Conservation (phyloP, 2,797 vertebrate genomes). For the Percopsis omiscomaycus region DNA sequence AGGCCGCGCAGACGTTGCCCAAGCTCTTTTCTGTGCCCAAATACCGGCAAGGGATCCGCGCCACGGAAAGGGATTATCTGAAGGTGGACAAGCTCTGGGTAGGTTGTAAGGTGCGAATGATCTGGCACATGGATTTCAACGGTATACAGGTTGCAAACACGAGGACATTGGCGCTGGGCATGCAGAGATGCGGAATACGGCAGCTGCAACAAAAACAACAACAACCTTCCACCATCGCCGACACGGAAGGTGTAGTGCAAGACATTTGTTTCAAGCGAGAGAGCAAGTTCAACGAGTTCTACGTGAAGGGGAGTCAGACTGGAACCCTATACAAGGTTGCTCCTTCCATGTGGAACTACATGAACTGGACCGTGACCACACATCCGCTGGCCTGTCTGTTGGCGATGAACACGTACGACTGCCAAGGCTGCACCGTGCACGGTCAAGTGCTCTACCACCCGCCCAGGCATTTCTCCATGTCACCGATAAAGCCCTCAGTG, state of each 20-base stretch:
- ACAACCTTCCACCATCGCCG: background rate
- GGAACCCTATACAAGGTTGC: constrained; percentile 2
- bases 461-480: background rate
- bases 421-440: constrained; percentile 10
- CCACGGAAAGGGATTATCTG: constrained; percentile 5
- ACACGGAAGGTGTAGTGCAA: constrained; percentile 10
- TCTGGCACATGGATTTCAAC: constrained; percentile 7
- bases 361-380: constrained; percentile 13
- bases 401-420: constrained; percentile 34
- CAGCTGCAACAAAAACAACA: too few relatives aligned
- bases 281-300: constrained; percentile 2
- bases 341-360: background rate
- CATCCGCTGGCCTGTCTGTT: constrained; percentile 21
- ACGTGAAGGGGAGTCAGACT: background rate
- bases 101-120: constrained; percentile 3
- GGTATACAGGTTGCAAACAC: background rate
- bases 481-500: constrained; percentile 19
- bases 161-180: background rate
- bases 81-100: constrained; percentile 1
- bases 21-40: constrained; percentile 9
- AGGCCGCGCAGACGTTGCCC: background rate
- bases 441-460: constrained; percentile 22
- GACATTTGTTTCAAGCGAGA: background rate
- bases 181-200: background rate
- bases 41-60: fast-evolving